phyloP scores from a whole-genome alignment of 2,113 vertebrate species.

The Falco punctatus region DNA sequence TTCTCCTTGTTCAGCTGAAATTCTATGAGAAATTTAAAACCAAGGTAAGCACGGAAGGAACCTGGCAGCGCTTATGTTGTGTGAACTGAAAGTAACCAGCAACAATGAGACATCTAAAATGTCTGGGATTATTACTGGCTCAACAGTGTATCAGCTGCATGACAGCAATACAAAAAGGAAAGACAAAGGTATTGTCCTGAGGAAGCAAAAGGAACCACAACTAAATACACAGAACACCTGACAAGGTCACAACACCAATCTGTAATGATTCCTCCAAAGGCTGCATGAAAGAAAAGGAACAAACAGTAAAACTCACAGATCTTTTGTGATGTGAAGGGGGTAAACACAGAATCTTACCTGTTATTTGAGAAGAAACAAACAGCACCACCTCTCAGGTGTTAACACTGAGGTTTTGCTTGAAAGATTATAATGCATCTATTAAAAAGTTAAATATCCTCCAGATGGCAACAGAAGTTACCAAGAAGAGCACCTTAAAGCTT shows the following conservation, averaged over 20 bases:
- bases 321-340: not conserved
- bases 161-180: not conserved
- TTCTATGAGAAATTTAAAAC: not conserved
- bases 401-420: not conserved
- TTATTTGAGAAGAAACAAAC: not conserved
- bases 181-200: not conserved
- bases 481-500: not conserved
- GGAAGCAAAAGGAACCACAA: not conserved
- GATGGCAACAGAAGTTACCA: not conserved
- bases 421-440: not conserved
- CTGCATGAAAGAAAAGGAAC: not conserved
- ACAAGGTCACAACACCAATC: not conserved
- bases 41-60: not conserved
- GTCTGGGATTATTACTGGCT: not conserved
- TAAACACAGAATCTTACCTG: not conserved
- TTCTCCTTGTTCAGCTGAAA: not conserved
- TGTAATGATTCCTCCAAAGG: not conserved
- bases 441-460: not conserved
- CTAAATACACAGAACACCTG: not conserved
- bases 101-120: not conserved
- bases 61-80: not conserved
- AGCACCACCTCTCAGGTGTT: not conserved
- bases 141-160: not conserved
- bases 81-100: not conserved
- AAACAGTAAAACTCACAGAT: not conserved